Conservation (phyloP, 2,888 invertebrate genomes). For the Tetrapedia diversipes region DNA sequence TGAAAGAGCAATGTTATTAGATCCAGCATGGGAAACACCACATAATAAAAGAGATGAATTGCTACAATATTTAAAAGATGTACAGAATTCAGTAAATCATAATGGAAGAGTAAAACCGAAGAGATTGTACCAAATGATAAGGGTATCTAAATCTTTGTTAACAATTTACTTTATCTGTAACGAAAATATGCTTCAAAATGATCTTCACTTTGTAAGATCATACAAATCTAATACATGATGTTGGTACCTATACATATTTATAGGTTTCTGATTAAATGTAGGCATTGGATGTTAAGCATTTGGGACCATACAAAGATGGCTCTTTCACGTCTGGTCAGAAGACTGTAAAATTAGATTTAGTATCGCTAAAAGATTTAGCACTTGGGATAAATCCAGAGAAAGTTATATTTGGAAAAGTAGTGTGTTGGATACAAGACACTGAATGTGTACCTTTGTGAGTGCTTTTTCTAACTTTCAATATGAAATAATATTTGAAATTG, state of each 20-base stretch:
- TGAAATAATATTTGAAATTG: slow-evolving; percentile 31
- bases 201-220: slow-evolving; percentile 11
- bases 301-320: slow-evolving; percentile 88
- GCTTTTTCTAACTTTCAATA: slow-evolving; percentile 18
- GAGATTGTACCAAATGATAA: slow-evolving; percentile 87
- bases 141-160: slow-evolving; percentile 81
- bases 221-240: slow-evolving; percentile 46
- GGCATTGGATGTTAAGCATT: slow-evolving; percentile 87
- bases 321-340: slow-evolving; percentile 84
- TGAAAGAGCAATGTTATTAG: slow-evolving; percentile 87
- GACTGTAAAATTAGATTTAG: slow-evolving; percentile 84
- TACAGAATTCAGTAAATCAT: slow-evolving; percentile 86
- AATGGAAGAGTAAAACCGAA: slow-evolving; percentile 91
- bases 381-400: slow-evolving; percentile 87
- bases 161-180: slow-evolving; percentile 1
- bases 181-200: not conserved
- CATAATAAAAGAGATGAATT: slow-evolving; percentile 86
- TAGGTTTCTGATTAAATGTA: slow-evolving; percentile 78
- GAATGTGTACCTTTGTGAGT: slow-evolving; percentile 92
- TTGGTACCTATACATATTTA: slow-evolving; percentile 65
- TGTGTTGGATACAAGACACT: slow-evolving; percentile 90
- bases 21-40: slow-evolving; percentile 91
- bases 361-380: slow-evolving; percentile 84
- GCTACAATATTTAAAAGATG: slow-evolving; percentile 86
- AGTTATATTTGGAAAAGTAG: slow-evolving; percentile 90